Base-by-base conservation (phyloP, 2,113 vertebrate genomes). In the Protomyctophum bolini region DNA sequence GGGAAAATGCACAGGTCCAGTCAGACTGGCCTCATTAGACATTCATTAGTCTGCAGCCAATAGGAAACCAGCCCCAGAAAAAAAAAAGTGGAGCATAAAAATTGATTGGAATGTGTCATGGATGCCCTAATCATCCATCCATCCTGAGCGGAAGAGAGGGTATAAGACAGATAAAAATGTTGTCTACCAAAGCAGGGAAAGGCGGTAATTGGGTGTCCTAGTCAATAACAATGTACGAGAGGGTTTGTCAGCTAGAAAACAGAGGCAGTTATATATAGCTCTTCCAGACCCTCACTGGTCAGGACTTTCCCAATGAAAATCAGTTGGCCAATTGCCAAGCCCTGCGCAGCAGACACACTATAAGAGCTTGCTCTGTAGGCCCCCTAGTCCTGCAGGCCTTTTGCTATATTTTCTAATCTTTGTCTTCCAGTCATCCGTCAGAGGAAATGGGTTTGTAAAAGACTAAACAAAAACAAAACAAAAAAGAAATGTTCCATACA, bases 261-360 rank as follows among this genome's bases (percentile, higher is more conserved):
- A 86, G 73, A 84, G 76, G 66, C 54, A 65, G 85, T 86, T 86
- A 90, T 91, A 91, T 90, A 85, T 91, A 91, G 88, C 77, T 74
- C 83, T 77, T 82, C 59, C 73, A 86, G 85, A 72, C 77, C 72
- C 76, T 88, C 80, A 70, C 76, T 80, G 77, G 77, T 85, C 61
- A 62, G 86, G 89, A 88, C 87, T 90, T 90, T 89, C 88, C 86
- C 83, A 85, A 71, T 81, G 81, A 86, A 90, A 85, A 88, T 78
- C 74, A 77, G 70, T 83, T 89, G 83, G 88, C 72, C 1, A 8
- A 56, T 49, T 77, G 80, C 89, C 91, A 88, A 69, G 58, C 83
- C 76, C 76, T 72, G 63, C 72, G 80, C 80, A 41, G 49, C 83
- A 69, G 76, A 86, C 75, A 83, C 83, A 84, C 82, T 75, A 72